These are phyloP conservation scores for Macroramphosus scolopax DNA, from an alignment of 2,797 vertebrate species.

Conservation along the genomic window DNA sequence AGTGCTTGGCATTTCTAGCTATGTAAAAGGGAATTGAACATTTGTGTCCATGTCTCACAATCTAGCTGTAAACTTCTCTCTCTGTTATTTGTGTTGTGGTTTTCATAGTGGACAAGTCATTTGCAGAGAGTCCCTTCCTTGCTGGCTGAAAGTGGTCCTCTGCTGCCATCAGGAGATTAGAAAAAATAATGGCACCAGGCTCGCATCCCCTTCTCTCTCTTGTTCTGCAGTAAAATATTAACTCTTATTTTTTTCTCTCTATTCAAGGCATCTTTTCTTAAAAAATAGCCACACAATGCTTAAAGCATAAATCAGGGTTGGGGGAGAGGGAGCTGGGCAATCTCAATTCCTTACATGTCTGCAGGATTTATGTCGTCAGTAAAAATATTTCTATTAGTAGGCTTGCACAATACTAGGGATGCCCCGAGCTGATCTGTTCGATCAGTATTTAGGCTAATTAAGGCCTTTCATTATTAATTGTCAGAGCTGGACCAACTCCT, in stretches of 20 bases:
- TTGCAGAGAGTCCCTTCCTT: conserved; percentile 98
- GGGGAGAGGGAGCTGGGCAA: conserved; percentile 30
- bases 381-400: conserved; percentile 27
- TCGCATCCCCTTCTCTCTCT: conserved; percentile 88
- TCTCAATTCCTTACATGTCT: conserved; percentile 22
- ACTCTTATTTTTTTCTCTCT: conserved; percentile 82
- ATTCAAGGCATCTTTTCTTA: conserved; percentile 83
- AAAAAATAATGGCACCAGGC: conserved; percentile 94
- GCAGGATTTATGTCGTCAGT: conserved; percentile 8
- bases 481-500: conserved; percentile 20
- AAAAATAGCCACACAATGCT: conserved; percentile 31
- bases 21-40: conserved; percentile 65
- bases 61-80: conserved; percentile 92
- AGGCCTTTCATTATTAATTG: conserved; percentile 1
- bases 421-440: conserved; percentile 32
- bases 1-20: conserved; percentile 58
- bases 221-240: conserved; percentile 93
- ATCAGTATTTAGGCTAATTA: neutral
- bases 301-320: conserved; percentile 25
- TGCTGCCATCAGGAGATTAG: conserved; percentile 96
- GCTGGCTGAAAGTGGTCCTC: conserved; percentile 98
- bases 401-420: conserved; percentile 37
- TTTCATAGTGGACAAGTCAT: conserved; percentile 99
- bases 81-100: conserved; percentile 99
- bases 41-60: conserved; percentile 76